Conservation (phyloP, 2,797 vertebrate genomes). For the Oryzias dopingdopingensis region DNA sequence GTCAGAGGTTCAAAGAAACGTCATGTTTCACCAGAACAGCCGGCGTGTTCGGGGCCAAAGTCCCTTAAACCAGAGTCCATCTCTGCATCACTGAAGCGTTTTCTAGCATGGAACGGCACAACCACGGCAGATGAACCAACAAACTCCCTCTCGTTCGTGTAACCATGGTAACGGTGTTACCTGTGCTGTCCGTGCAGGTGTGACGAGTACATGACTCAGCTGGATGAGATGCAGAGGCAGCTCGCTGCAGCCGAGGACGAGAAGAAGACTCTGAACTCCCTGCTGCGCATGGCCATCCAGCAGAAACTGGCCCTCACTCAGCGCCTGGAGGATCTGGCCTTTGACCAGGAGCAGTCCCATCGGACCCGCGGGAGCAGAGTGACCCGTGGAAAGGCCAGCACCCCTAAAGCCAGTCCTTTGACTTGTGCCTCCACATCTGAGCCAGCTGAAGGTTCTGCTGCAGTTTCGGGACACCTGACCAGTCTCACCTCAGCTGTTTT, state of each 20-base stretch:
- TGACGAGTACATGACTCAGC: conserved; percentile 92
- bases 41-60: no score
- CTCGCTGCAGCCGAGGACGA: conserved; percentile 95
- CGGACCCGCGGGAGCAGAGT: conserved; percentile 83
- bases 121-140: no score
- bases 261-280: conserved; percentile 98
- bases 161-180: no score
- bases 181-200: conserved; percentile 55
- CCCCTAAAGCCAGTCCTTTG: conserved; percentile 90
- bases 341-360: conserved; percentile 91
- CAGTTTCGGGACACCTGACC: conserved; percentile 35
- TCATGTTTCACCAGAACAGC: no score
- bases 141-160: no score
- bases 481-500: conserved; percentile 27
- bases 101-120: no score
- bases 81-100: no score
- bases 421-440: conserved; percentile 29
- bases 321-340: conserved; percentile 95
- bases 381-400: conserved; percentile 83
- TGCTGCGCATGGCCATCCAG: conserved; percentile 97
- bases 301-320: conserved; percentile 98
- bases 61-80: no score
- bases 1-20: no score
- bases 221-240: conserved; percentile 98
- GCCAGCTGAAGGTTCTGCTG: conserved; percentile 19